These are phyloP conservation scores for Rattus rattus DNA, from an alignment of 2,113 vertebrate species.

Conservation along the genomic window DNA sequence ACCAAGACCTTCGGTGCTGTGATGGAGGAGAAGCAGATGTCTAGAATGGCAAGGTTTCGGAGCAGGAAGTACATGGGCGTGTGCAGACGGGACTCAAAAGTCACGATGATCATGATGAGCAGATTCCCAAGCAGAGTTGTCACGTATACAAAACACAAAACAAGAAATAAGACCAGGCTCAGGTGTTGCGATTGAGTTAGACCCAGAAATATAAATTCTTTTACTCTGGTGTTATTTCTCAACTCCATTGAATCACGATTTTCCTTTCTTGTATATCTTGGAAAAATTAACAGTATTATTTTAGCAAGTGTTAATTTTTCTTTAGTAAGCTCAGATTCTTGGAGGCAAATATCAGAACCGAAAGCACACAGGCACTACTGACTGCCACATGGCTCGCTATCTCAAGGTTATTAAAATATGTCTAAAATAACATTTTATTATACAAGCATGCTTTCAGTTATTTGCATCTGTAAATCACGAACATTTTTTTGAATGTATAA, in stretches of 20 bases:
- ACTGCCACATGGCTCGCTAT: background rate
- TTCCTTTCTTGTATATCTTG: constrained; percentile 7
- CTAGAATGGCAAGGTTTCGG: constrained; percentile 39
- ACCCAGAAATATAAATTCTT: constrained; percentile 60
- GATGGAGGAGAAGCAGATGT: constrained; percentile 60
- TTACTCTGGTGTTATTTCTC: constrained; percentile 63
- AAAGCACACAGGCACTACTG: background rate
- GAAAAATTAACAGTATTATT: background rate
- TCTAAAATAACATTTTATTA: background rate
- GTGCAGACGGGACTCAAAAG: constrained; percentile 35
- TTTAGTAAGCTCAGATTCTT: background rate
- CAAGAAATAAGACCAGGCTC: constrained; percentile 47
- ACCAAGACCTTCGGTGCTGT: constrained; percentile 55
- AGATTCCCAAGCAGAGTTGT: constrained; percentile 59
- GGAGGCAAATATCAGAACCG: background rate
- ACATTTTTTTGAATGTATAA: background rate
- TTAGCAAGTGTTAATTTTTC: background rate
- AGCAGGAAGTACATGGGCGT: constrained; percentile 60
- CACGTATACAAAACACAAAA: constrained; percentile 6
- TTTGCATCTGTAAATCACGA: background rate
- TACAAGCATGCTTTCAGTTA: background rate
- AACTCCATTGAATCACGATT: constrained; percentile 46
- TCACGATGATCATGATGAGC: constrained; percentile 34
- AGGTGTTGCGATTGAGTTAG: constrained; percentile 6
- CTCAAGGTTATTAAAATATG: background rate